Evolutionary conservation across 2,888 invertebrate species (phyloP), one percentile per base, ranked within the genome.

Genomic region (Arctia plantaginis): DNA sequence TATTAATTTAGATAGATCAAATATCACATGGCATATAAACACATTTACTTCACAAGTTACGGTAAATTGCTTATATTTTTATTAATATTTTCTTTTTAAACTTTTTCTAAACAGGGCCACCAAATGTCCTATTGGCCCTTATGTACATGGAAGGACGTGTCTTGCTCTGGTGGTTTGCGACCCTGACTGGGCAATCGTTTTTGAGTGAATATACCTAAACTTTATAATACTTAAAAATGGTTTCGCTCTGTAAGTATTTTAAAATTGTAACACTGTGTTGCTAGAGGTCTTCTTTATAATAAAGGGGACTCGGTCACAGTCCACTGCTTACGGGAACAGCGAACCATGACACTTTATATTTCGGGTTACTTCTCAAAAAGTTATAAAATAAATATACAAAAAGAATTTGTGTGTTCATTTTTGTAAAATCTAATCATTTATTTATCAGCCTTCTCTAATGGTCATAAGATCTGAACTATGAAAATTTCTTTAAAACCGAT

Each of bases 11-110:
- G 44, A 71, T 73, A 70, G 65, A 66, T 79, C 69, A 39, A 69
- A 73, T 83, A 69, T 75, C 65, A 73, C 67, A 72, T 74, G 65
- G 69, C 44, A 41, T 70, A 69, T 3, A 13, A 13, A 70, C 66
- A 70, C 51, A n/a, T 30, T 55, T 74, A 30, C 69, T 66, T 47
- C 39, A 39, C n/a, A 41, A 65, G 15, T 65, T 65, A 69, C 69
- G 65, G 66, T 74, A 62, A 47, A 47, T 47, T 6, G 47, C 18
- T 47, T 47, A 4, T 6, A 20, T 47, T 20, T 47, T 47, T 18
- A 44, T 18, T 44, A 44, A 18, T 44, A 2, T 44, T 44, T 44
- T 44, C 44, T 44, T 15, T 44, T 2, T 44, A 44, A 18, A 3
- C 8, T 18, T 18, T 44, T 18, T 15, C 15, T 44, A 15, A 18